Evolutionary conservation across 2,888 invertebrate species (phyloP), one percentile per base, ranked within the genome.

Genomic region (Oasisia sp.): DNA sequence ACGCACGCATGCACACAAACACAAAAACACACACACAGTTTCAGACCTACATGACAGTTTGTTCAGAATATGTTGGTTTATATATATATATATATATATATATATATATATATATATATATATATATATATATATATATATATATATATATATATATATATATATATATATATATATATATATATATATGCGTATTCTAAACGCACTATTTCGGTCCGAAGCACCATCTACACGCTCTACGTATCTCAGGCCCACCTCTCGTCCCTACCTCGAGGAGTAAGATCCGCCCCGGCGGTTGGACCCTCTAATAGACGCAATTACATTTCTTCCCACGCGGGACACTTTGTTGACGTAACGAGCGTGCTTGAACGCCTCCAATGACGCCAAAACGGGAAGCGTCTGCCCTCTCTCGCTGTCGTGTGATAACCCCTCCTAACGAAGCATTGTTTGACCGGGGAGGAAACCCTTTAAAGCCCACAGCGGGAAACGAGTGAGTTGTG

Each of bases 341-440:
- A 74, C n/a, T 74, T 74, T 74, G 74, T 74, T 74, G 74, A 27
- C 74, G 74, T 74, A 74, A 74, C 74, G 74, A 74, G 74, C 74
- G 74, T 74, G n/a, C 27, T 74, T n/a, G 74, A 27, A 74, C 74
- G 27, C 74, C 74, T 27, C 27, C 7, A 27, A 74, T 19, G 74
- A 74, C 74, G 74, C 74, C 74, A 74, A 74, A 27, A 74, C 74
- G 74, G 74, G 74, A 74, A 74, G 74, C 74, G 74, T n/a, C 74
- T 74, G 27, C 74, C 74, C 19, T 5, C n/a, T 27, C 74, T 27
- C 0, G 27, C 74, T 1, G 74, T 7, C 27, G 74, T 74, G 27
- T 74, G 74, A 19, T 74, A 74, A 27, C 74, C 74, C 74, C 74
- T 74, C 74, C 74, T 74, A 74, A 74, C 74, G 74, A 74, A n/a